A percentile compares a stretch with the other conserved stretches of the same genome.
phyloP scores from a whole-genome alignment of 2,797 vertebrate genomes.

The Anguilla obscura region DNA sequence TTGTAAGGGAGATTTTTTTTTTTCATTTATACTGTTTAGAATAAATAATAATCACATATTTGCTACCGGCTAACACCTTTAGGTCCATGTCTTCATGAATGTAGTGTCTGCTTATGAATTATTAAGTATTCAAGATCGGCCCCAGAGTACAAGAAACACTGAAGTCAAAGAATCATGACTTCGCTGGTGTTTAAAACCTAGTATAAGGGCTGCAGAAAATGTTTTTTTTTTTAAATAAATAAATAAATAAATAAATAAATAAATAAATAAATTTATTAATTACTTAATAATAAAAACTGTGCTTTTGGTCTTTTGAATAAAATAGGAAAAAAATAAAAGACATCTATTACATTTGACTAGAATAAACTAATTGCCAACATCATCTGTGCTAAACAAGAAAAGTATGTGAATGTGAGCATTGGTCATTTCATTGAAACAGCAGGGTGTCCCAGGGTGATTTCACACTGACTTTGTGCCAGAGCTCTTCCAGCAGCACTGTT shows the following conservation, averaged over 20 bases:
- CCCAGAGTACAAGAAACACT: background rate
- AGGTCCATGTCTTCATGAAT: background rate
- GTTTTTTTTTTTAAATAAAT: too few relatives aligned
- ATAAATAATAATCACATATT: background rate
- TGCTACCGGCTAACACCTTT: background rate
- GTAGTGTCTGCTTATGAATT: background rate
- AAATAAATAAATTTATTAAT: background rate
- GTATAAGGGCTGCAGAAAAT: background rate
- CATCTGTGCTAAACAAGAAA: background rate
- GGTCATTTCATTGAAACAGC: background rate
- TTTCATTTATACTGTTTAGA: too few relatives aligned
- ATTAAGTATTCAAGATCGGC: background rate
- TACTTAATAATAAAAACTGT: background rate
- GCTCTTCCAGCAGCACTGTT: too few relatives aligned
- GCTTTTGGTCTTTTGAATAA: constrained; percentile 3
- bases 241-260: too few relatives aligned
- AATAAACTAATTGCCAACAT: background rate
- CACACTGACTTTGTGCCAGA: background rate
- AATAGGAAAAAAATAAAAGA: background rate
- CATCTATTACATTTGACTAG: background rate
- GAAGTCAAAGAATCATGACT: too few relatives aligned
- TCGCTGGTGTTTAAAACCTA: background rate
- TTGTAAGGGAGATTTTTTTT: too few relatives aligned
- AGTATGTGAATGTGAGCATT: background rate
- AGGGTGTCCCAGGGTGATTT: background rate